Conservation (phyloP, 2,888 invertebrate species). For the Eulithis testata region DNA sequence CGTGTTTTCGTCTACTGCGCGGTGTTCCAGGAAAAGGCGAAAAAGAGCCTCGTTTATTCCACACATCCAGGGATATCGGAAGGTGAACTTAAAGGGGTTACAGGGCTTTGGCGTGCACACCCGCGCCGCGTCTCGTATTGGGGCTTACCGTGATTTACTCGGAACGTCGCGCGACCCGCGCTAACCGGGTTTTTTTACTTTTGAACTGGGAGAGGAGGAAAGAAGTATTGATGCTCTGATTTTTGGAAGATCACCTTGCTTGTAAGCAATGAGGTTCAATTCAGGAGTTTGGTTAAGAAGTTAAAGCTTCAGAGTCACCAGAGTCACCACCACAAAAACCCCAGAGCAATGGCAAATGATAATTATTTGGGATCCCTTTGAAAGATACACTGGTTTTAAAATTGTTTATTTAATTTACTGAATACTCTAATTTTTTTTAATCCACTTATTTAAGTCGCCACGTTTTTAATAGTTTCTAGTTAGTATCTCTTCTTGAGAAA, state of each 20-base stretch:
- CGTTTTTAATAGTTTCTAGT: not conserved
- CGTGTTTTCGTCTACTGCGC: conserved; percentile 55
- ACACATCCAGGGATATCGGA: conserved; percentile 61
- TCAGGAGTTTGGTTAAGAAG: not conserved
- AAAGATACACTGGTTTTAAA: no score
- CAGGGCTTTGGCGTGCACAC: conserved; percentile 64
- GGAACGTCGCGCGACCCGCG: conserved; percentile 68
- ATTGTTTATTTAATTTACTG: no score
- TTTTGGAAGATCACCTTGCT: not conserved
- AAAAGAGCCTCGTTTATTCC: conserved; percentile 62
- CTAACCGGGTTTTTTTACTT: conserved; percentile 47
- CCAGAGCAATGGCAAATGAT: no score
- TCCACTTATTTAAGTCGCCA: no score
- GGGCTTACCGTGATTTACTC: conserved; percentile 81
- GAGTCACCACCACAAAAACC: no score
- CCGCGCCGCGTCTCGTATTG: conserved; percentile 70
- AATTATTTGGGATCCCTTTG: no score
- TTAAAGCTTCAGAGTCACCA: no score
- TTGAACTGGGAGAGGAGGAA: conserved; percentile 1
- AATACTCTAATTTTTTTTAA: no score
- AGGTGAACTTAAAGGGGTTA: conserved; percentile 78
- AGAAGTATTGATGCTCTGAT: conserved; percentile 14
- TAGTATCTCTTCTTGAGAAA: conserved; percentile 8
- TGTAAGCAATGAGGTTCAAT: no score
- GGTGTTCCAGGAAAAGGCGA: conserved; percentile 44